Evolutionary conservation across 1,140 invertebrate species (phyloP).

Genomic region (Drosophila bocqueti): DNA sequence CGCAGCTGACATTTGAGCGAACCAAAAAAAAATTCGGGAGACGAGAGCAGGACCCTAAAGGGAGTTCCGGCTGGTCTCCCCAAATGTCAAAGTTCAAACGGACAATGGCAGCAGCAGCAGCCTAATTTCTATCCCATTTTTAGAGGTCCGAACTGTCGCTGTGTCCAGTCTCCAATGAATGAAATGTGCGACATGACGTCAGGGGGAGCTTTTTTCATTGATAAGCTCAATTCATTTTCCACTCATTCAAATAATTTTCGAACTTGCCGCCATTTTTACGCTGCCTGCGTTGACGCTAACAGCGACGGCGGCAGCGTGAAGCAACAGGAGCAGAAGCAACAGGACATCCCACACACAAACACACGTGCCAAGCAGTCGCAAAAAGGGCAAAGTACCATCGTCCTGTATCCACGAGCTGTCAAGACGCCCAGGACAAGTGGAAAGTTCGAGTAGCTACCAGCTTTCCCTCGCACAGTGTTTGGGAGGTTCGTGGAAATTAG

Average conservation of each 20-base stretch:
- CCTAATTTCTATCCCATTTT: neutral
- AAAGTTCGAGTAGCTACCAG: slow-evolving; percentile 36
- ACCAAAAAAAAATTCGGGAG: neutral
- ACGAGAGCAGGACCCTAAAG: neutral
- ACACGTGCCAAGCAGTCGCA: slow-evolving; percentile 44
- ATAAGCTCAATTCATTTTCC: slow-evolving; percentile 45
- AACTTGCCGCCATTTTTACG: slow-evolving; percentile 12
- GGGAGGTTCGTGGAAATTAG: neutral
- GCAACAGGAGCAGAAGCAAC: slow-evolving; percentile 20
- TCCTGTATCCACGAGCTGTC: slow-evolving; percentile 21
- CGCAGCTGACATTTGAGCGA: slow-evolving; percentile 43
- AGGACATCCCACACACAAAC: slow-evolving; percentile 66
- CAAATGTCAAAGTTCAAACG: slow-evolving; percentile 62
- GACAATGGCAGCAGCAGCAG: neutral
- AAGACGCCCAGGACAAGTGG: slow-evolving; percentile 18
- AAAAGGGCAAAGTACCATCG: slow-evolving; percentile 71
- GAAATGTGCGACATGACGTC: slow-evolving; percentile 40
- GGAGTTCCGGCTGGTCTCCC: neutral
- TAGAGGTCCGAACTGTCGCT: neutral
- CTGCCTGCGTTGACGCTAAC: slow-evolving; percentile 29
- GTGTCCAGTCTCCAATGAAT: slow-evolving; percentile 42
- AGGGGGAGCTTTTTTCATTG: slow-evolving; percentile 73
- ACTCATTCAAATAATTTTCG: slow-evolving; percentile 52
- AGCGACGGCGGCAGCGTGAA: slow-evolving; percentile 7
- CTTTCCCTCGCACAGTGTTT: slow-evolving; percentile 7